Conservation (phyloP, 2,888 invertebrate genomes). For the Thymelicus lineola region DNA sequence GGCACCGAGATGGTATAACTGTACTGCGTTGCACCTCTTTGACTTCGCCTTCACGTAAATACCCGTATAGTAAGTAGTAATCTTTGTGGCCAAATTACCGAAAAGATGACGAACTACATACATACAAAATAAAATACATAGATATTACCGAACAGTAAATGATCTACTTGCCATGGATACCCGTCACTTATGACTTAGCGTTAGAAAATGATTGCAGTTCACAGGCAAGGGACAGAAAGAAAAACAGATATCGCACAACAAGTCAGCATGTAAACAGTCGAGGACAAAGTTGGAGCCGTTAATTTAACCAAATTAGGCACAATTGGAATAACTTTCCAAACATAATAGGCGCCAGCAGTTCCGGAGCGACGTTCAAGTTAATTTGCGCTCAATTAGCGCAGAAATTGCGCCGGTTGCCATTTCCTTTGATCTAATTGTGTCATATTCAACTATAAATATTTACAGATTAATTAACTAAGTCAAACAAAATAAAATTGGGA, state of each 20-base stretch:
- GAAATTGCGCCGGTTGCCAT: constrained; percentile 1
- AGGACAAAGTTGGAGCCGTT: not conserved
- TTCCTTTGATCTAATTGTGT: constrained; percentile 9
- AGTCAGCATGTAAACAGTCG: not conserved
- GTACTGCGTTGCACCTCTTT: no score
- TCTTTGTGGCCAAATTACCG: no score
- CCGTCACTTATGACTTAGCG: no score
- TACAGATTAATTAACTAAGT: not conserved
- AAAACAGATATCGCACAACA: not conserved
- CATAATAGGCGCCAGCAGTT: not conserved
- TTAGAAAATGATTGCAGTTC: no score
- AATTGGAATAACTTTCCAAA: constrained; percentile 6
- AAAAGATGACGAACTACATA: no score
- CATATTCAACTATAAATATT: constrained; percentile 13
- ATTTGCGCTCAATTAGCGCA: constrained; percentile 1
- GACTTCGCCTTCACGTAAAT: no score
- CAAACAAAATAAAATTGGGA: not conserved
- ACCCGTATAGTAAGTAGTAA: no score
- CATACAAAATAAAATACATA: no score
- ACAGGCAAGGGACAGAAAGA: not conserved
- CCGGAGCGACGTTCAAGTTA: not conserved
- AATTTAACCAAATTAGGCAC: constrained; percentile 2
- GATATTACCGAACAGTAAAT: no score
- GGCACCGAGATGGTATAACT: no score
- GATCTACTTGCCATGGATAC: no score